Conservation (phyloP, 2,888 invertebrate genomes). For the Malthinus flaveolus region DNA sequence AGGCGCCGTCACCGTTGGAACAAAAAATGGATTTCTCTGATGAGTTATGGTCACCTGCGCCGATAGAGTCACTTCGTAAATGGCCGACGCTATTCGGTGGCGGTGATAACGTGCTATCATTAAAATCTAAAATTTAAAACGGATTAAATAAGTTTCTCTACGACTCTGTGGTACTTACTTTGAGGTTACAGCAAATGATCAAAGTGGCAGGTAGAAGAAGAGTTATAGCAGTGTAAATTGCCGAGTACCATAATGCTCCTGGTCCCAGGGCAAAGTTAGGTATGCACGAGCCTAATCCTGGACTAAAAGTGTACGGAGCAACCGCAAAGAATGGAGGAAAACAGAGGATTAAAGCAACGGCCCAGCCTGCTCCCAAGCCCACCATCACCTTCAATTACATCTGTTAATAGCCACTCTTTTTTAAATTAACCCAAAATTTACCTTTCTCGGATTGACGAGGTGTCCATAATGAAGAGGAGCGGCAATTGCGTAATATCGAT, state of each 20-base stretch:
- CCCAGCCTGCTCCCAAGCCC: constrained; percentile 71
- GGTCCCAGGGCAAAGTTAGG: constrained; percentile 68
- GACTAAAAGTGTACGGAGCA: constrained; percentile 60
- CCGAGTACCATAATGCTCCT: constrained; percentile 66
- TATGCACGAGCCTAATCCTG: constrained; percentile 66
- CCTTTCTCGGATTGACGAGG: constrained; percentile 73
- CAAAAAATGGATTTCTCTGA: constrained; percentile 77
- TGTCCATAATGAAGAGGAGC: constrained; percentile 80
- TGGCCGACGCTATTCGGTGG: constrained; percentile 82
- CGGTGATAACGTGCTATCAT: constrained; percentile 74
- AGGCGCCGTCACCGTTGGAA: constrained; percentile 67
- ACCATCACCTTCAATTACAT: constrained; percentile 59
- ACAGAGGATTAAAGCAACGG: constrained; percentile 64
- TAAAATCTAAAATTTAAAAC: constrained; percentile 55
- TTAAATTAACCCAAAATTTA: constrained; percentile 40
- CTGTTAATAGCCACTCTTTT: background rate
- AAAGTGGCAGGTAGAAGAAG: constrained; percentile 69
- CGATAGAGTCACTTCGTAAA: constrained; percentile 81
- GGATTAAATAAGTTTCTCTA: background rate
- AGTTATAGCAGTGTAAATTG: constrained; percentile 66
- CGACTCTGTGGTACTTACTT: constrained; percentile 51
- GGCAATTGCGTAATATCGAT: constrained; percentile 79
- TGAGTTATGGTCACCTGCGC: constrained; percentile 84
- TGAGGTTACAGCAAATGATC: constrained; percentile 72
- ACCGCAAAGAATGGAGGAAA: constrained; percentile 67